Conservation (phyloP, 2,797 vertebrate species). For the Micrastur ruficollis region DNA sequence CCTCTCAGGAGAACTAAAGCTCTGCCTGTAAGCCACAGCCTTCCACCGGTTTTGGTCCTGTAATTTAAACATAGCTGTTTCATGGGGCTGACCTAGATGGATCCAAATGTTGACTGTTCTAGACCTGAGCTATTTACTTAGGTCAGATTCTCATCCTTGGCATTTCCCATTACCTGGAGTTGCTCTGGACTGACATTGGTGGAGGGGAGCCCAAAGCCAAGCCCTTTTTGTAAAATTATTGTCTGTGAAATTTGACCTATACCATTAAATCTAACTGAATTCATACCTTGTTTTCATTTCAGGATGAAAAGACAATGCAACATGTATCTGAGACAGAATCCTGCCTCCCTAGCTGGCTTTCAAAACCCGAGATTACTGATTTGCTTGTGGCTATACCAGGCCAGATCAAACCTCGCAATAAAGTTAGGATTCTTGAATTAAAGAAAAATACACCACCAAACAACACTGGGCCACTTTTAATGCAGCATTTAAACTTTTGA, state of each 20-base stretch:
- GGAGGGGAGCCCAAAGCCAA: not conserved
- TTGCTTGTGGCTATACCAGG: not conserved
- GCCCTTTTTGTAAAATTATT: not conserved
- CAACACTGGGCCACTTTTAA: not conserved
- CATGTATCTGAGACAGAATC: not conserved
- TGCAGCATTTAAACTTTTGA: conserved; percentile 1
- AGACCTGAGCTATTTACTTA: not conserved
- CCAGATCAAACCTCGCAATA: not conserved
- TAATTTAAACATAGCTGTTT: not conserved
- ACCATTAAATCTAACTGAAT: not conserved
- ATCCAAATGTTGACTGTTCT: not conserved
- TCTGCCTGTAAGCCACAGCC: not conserved
- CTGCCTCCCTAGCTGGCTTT: not conserved
- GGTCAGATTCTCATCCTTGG: not conserved
- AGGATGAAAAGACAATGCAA: not conserved
- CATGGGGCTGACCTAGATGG: not conserved
- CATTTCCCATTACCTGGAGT: not conserved
- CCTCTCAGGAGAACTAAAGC: not conserved
- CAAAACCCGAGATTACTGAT: not conserved
- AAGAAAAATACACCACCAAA: not conserved
- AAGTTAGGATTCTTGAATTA: not conserved
- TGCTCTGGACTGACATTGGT: not conserved
- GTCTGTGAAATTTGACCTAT: not conserved
- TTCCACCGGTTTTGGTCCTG: not conserved
- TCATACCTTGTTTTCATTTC: not conserved